phyloP scores from a whole-genome alignment of 2,888 invertebrate genomes.

The Pterostichus niger region DNA sequence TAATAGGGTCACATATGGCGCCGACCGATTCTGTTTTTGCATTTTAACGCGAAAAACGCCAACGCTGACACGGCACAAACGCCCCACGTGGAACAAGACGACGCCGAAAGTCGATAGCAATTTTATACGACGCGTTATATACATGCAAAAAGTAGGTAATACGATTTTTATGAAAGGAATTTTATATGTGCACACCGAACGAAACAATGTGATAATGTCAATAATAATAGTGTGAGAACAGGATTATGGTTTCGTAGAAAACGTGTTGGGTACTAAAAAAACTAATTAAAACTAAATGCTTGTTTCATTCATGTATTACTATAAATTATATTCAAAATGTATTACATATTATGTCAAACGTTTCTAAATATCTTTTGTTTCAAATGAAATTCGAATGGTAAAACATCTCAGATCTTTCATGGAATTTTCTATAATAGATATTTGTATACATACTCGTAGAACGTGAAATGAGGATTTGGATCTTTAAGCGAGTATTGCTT shows the following conservation, averaged over 20 bases:
- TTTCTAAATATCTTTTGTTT: too few relatives aligned
- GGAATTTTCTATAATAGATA: too few relatives aligned
- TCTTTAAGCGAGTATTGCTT: too few relatives aligned
- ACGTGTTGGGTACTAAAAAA: too few relatives aligned
- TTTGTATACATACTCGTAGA: too few relatives aligned
- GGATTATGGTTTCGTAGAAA: background rate
- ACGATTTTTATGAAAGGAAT: conserved; percentile 53
- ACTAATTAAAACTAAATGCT: too few relatives aligned
- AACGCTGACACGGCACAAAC: conserved; percentile 1
- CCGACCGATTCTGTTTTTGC: conserved; percentile 45
- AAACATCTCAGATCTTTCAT: too few relatives aligned
- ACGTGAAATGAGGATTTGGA: too few relatives aligned
- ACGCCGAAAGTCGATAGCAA: conserved; percentile 33
- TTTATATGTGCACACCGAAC: conserved; percentile 42
- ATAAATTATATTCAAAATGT: too few relatives aligned
- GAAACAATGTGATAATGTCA: conserved; percentile 57
- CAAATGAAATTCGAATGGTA: too few relatives aligned
- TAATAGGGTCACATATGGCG: conserved; percentile 70
- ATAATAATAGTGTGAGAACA: conserved; percentile 38
- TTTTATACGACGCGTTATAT: conserved; percentile 46
- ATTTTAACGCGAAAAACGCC: conserved; percentile 40
- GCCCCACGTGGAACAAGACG: background rate
- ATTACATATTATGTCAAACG: too few relatives aligned
- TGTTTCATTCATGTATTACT: too few relatives aligned
- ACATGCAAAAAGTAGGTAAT: conserved; percentile 53